These are phyloP conservation scores for Diabrotica balteata DNA, from an alignment of 2,888 invertebrate species.

Conservation along the genomic window DNA sequence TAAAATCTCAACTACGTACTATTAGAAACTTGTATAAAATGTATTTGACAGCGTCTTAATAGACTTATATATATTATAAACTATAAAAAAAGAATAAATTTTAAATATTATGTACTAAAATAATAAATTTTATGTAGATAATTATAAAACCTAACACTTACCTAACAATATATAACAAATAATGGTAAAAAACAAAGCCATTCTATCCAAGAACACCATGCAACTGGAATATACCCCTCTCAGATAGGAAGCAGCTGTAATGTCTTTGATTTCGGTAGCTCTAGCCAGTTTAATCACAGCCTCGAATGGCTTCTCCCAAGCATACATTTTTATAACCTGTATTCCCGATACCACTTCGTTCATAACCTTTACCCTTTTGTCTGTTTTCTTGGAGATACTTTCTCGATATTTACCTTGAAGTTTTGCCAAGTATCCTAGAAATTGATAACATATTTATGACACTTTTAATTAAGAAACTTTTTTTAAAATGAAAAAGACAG, in stretches of 20 bases:
- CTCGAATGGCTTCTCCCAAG: conserved; percentile 75
- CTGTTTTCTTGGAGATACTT: conserved; percentile 79
- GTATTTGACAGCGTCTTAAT: no score
- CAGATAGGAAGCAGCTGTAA: conserved; percentile 69
- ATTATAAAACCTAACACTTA: background rate
- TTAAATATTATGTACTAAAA: no score
- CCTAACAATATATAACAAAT: conserved; percentile 77
- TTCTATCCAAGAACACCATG: conserved; percentile 80
- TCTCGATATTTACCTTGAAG: conserved; percentile 75
- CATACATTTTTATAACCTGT: conserved; percentile 70
- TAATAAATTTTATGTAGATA: no score
- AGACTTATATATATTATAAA: no score
- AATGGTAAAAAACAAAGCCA: conserved; percentile 79
- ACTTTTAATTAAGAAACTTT: no score
- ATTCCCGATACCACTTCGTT: conserved; percentile 87
- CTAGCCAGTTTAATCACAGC: conserved; percentile 73
- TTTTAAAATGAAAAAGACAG: no score
- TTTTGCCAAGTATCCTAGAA: conserved; percentile 66
- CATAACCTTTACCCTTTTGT: conserved; percentile 84
- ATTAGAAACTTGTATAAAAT: no score
- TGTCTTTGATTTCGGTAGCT: conserved; percentile 72
- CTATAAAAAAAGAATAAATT: no score
- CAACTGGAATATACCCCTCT: conserved; percentile 69
- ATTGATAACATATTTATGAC: background rate
- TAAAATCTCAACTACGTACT: no score